A percentile compares a stretch with the other conserved stretches of the same genome.
Evolutionary conservation across 2,113 vertebrate genomes (phyloP).

Genomic region (Trematocara stigmaticum): DNA sequence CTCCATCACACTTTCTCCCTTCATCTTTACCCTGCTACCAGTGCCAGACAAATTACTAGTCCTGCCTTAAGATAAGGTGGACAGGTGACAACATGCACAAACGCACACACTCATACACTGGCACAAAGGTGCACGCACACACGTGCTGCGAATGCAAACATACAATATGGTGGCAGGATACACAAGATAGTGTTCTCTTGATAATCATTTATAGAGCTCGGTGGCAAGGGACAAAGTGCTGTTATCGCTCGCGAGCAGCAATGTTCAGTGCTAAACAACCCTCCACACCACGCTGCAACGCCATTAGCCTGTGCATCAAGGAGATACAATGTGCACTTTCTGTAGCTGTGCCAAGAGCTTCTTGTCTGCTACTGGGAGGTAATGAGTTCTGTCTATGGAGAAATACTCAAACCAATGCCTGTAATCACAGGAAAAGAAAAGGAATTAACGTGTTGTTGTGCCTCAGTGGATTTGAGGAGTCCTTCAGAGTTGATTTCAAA

Average conservation of each 20-base stretch:
- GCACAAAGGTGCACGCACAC: background rate
- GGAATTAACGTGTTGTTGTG: slow-evolving; percentile 28
- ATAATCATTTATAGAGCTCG: slow-evolving; percentile 53
- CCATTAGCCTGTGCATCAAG: slow-evolving; percentile 54
- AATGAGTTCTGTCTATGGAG: slow-evolving; percentile 38
- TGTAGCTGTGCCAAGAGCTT: slow-evolving; percentile 25
- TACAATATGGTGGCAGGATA: slow-evolving; percentile 5
- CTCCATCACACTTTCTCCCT: background rate
- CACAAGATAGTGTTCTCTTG: slow-evolving; percentile 34
- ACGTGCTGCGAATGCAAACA: slow-evolving; percentile 23
- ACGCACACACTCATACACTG: background rate
- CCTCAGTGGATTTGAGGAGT: slow-evolving; percentile 17
- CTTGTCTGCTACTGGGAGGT: slow-evolving; percentile 49
- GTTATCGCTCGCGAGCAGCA: slow-evolving; percentile 57
- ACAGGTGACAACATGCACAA: background rate
- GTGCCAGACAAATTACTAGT: background rate
- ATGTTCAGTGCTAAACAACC: slow-evolving; percentile 33
- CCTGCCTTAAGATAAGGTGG: slow-evolving; percentile 25
- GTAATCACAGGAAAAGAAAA: slow-evolving; percentile 47
- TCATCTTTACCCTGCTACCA: background rate
- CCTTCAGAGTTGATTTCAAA: slow-evolving; percentile 24
- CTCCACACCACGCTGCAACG: slow-evolving; percentile 29
- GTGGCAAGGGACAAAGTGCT: slow-evolving; percentile 43
- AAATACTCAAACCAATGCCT: slow-evolving; percentile 6
- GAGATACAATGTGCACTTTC: slow-evolving; percentile 44